These are phyloP conservation scores for Drosophila neonasuta DNA, from an alignment of 2,888 invertebrate genomes.

Conservation along the genomic window DNA sequence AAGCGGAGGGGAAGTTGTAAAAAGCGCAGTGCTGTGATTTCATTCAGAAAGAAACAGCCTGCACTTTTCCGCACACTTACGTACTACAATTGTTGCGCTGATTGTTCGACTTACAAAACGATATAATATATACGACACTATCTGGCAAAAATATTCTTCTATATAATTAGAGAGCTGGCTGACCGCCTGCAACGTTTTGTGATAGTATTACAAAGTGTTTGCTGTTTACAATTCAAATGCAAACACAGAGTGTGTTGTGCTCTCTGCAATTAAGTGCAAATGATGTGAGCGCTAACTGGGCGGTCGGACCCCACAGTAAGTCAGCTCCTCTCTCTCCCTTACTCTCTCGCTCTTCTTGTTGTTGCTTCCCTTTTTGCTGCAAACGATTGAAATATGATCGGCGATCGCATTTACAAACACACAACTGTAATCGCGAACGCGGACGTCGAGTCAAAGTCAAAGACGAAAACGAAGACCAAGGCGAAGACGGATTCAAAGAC, in stretches of 20 bases:
- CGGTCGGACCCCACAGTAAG: conserved; percentile 66
- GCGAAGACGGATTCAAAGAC: conserved; percentile 4
- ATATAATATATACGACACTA: not conserved
- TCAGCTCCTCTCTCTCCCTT: not conserved
- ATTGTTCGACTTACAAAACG: too few species aligned
- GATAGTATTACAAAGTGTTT: conserved; percentile 48
- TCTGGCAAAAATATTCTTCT: not conserved
- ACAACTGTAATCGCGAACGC: conserved; percentile 60
- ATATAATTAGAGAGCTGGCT: conserved; percentile 6
- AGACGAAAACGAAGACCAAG: not conserved
- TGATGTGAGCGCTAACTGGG: conserved; percentile 49
- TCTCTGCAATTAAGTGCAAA: conserved; percentile 57
- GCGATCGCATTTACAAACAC: conserved; percentile 72
- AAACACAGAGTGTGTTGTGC: conserved; percentile 32
- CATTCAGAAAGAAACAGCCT: conserved; percentile 56
- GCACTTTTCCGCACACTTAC: conserved; percentile 35
- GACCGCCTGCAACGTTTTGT: conserved; percentile 1
- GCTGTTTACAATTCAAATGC: conserved; percentile 63
- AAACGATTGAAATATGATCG: conserved; percentile 71
- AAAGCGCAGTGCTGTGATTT: conserved; percentile 57
- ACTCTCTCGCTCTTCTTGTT: conserved; percentile 1
- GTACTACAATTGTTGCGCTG: too few species aligned
- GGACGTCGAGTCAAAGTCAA: conserved; percentile 5
- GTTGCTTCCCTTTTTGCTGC: conserved; percentile 18
- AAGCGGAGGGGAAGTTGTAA: conserved; percentile 1